Percentiles rank a stretch among this genome's conserved stretches.
Conservation (phyloP, 2,113 vertebrate species). For the Phalacrocorax carbo region DNA sequence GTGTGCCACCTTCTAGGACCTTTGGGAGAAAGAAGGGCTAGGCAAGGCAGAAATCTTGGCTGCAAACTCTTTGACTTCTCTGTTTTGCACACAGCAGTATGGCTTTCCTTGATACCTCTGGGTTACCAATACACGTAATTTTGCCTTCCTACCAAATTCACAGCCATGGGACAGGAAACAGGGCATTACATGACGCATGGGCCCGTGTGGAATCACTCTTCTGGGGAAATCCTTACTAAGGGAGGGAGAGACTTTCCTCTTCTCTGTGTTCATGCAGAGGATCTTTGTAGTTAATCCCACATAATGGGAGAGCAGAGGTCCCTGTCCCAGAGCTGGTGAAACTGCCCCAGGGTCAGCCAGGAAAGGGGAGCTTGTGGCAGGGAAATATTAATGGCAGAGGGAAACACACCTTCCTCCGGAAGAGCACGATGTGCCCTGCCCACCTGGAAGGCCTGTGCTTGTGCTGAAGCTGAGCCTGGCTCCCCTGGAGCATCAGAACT, state of each 20-base stretch:
- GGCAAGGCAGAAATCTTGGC: background rate
- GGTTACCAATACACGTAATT: background rate
- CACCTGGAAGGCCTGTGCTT: background rate
- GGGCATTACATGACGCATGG: background rate
- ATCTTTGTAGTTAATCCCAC: background rate
- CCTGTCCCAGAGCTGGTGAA: background rate
- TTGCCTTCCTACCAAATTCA: background rate
- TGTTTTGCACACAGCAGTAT: background rate
- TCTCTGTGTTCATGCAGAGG: background rate
- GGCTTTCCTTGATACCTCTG: background rate
- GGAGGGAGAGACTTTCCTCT: background rate
- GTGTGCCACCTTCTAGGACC: background rate
- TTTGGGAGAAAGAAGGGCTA: background rate
- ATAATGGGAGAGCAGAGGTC: background rate
- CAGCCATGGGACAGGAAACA: background rate
- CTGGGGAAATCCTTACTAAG: background rate
- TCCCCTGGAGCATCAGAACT: fast-evolving
- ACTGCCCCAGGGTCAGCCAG: background rate
- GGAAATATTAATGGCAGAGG: background rate
- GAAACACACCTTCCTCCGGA: background rate
- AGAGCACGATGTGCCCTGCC: background rate
- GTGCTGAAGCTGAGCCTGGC: background rate
- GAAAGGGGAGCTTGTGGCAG: background rate
- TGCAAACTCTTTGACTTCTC: background rate
- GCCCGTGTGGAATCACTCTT: fast-evolving